Percentiles rank a stretch among this genome's conserved stretches.
These are phyloP conservation scores for Anthophora plumipes DNA, from an alignment of 2,888 invertebrate species.

Conservation along the genomic window DNA sequence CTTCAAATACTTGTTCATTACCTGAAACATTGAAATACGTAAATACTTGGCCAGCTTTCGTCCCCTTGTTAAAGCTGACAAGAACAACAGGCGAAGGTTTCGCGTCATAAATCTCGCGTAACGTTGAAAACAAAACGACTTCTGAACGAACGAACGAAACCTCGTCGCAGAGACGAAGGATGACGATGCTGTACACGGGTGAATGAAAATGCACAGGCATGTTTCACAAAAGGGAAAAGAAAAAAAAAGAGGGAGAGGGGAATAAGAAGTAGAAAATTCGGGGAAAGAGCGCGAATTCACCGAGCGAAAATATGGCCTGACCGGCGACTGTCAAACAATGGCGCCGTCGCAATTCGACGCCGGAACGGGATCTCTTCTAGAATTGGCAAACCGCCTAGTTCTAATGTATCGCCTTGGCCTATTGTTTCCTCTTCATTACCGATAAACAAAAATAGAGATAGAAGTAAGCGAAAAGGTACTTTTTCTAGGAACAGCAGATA, in stretches of 20 bases:
- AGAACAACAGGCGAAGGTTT: too few species aligned
- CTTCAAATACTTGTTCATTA: too few species aligned
- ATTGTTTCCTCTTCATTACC: slow-evolving; percentile 54
- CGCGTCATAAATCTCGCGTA: not conserved
- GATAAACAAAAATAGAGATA: slow-evolving; percentile 40
- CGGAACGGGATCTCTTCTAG: slow-evolving; percentile 16
- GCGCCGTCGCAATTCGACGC: slow-evolving; percentile 31
- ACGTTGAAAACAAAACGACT: not conserved
- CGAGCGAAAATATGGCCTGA: slow-evolving; percentile 25
- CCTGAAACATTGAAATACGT: too few species aligned
- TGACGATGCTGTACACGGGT: not conserved
- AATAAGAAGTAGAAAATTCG: slow-evolving; percentile 7
- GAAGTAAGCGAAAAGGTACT: not conserved
- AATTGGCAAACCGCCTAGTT: slow-evolving; percentile 54
- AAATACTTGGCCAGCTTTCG: too few species aligned
- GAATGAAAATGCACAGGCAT: not conserved
- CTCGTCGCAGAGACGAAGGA: not conserved
- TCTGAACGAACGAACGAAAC: not conserved
- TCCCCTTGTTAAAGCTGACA: too few species aligned
- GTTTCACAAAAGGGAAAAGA: slow-evolving; percentile 22
- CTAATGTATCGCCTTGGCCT: slow-evolving; percentile 49
- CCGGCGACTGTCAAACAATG: slow-evolving; percentile 47
- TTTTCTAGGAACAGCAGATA: not conserved
- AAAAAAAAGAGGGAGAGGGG: not conserved
- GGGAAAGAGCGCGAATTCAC: slow-evolving; percentile 11